A percentile compares a stretch with the other conserved stretches of the same genome.
Evolutionary conservation across 2,113 vertebrate genomes (phyloP).

Genomic region (Chloebia gouldiae): DNA sequence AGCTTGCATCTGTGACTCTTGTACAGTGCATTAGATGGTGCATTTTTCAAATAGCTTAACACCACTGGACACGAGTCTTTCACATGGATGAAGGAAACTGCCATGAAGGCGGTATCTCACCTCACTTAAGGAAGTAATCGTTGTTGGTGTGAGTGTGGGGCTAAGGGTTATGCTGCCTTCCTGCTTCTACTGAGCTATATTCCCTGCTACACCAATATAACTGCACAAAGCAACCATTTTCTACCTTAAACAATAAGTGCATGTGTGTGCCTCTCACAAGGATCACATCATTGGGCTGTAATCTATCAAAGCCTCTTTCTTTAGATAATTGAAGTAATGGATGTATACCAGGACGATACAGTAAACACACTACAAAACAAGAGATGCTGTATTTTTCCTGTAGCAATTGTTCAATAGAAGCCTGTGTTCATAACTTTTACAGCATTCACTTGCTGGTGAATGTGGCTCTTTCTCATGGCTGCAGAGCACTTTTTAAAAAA

Average conservation of each 20-base stretch:
- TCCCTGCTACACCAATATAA: neutral
- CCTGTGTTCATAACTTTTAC: neutral
- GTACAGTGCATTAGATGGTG: neutral
- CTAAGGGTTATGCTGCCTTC: neutral
- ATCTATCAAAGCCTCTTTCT: constrained; percentile 72
- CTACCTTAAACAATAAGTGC: constrained; percentile 56
- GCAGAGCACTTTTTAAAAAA: neutral
- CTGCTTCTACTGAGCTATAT: constrained; percentile 42
- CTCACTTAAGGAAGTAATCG: neutral
- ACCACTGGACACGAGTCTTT: accelerated
- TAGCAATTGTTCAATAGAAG: constrained; percentile 7
- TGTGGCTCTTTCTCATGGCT: neutral
- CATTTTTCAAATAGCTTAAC: neutral
- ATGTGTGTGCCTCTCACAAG: constrained; percentile 66
- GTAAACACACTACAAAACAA: constrained; percentile 67
- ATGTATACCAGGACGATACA: constrained; percentile 54
- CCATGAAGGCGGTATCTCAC: neutral
- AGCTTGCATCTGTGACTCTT: neutral
- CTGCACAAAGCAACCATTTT: constrained; percentile 64
- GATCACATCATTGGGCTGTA: constrained; percentile 27
- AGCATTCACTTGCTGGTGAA: neutral
- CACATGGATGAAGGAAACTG: neutral
- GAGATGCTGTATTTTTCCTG: constrained; percentile 13
- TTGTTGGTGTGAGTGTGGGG: neutral
- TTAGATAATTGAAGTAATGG: constrained; percentile 61